Conservation (phyloP, 2,888 invertebrate species). For the Oscheius sp. region DNA sequence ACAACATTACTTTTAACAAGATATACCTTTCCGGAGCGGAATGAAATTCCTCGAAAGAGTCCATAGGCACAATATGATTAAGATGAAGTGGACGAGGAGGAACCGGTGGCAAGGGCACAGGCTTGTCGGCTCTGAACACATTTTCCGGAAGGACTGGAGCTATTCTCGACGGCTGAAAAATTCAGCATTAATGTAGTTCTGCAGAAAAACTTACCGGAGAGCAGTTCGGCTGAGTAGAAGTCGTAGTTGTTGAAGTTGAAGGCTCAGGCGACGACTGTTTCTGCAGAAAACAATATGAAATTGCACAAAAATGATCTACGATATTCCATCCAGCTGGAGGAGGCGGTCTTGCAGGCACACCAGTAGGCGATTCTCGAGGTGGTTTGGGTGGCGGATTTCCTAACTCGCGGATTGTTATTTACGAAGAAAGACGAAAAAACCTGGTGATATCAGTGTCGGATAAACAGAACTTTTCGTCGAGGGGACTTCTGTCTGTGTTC, state of each 20-base stretch:
- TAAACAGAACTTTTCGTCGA: neutral
- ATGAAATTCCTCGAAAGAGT: neutral
- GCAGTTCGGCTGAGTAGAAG: neutral
- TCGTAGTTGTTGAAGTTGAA: neutral
- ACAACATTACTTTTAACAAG: no score
- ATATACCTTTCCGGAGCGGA: neutral
- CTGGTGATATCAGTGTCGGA: neutral
- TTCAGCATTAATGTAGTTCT: neutral
- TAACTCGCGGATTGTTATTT: neutral
- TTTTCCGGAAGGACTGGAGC: neutral
- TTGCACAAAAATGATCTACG: neutral
- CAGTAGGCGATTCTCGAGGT: slow-evolving; percentile 8
- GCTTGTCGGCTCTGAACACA: slow-evolving; percentile 13
- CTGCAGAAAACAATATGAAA: neutral
- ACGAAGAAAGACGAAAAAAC: neutral
- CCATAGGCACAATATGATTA: slow-evolving; percentile 5
- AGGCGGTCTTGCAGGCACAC: slow-evolving; percentile 19
- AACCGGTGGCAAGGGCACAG: neutral
- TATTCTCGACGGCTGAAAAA: slow-evolving; percentile 12
- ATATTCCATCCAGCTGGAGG: slow-evolving; percentile 26
- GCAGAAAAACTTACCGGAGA: slow-evolving; percentile 8
- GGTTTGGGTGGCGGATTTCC: slow-evolving; percentile 22
- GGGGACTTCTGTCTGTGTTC: no score
- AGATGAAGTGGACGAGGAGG: slow-evolving; percentile 22
- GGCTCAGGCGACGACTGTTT: neutral